Conservation (phyloP, 2,888 invertebrate genomes). For the Portevinia maculata region DNA sequence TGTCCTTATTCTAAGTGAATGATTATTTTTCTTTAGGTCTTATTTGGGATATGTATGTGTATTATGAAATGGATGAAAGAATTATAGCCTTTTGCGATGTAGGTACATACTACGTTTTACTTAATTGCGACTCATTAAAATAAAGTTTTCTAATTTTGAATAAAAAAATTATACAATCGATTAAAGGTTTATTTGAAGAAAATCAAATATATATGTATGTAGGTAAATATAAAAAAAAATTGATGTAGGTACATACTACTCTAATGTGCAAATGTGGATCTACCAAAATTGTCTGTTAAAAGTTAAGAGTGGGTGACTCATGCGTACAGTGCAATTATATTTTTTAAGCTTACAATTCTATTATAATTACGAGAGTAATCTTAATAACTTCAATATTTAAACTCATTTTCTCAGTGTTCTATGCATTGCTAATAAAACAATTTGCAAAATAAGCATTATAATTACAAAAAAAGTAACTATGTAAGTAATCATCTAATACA, state of each 20-base stretch:
- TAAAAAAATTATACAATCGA: constrained; percentile 36
- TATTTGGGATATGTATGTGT: constrained; percentile 9
- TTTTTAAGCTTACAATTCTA: constrained; percentile 80
- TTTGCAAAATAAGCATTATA: constrained; percentile 69
- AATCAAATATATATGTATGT: too few species aligned
- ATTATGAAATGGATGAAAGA: constrained; percentile 39
- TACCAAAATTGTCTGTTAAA: constrained; percentile 55
- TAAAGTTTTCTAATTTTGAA: constrained; percentile 40
- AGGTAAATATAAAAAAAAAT: constrained; percentile 52
- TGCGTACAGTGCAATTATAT: constrained; percentile 83
- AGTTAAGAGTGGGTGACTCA: constrained; percentile 82
- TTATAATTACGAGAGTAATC: constrained; percentile 51
- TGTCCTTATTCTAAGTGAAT: background rate
- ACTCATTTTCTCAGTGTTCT: constrained; percentile 60
- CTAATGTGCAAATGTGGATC: constrained; percentile 68
- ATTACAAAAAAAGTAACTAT: constrained; percentile 46
- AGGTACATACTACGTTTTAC: constrained; percentile 11
- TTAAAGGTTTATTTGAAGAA: too few species aligned
- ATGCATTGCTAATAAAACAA: constrained; percentile 74
- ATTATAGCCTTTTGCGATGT: constrained; percentile 12
- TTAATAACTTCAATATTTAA: constrained; percentile 57
- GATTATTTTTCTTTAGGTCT: background rate
- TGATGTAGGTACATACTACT: constrained; percentile 57
- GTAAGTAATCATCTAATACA: constrained; percentile 57
- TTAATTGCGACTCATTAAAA: constrained; percentile 12